These are phyloP conservation scores for Drusus annulatus DNA, from an alignment of 1,140 invertebrate species.

Conservation along the genomic window DNA sequence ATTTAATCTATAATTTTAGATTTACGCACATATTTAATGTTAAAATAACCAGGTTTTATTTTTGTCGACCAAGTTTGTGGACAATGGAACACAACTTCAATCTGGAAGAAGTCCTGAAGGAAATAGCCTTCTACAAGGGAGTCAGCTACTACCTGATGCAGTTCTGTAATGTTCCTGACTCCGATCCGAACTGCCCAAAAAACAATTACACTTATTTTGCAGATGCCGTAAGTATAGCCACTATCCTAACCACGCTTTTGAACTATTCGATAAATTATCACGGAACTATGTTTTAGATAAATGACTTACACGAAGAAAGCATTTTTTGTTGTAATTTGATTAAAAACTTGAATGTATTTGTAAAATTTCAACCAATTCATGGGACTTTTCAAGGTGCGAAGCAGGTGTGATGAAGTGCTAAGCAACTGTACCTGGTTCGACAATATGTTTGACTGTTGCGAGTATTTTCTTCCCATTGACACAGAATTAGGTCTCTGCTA, in stretches of 20 bases:
- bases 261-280: no score
- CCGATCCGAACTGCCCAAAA: conserved; percentile 71
- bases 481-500: conserved; percentile 79
- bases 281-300: no score
- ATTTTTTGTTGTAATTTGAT: no score
- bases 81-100: conserved; percentile 78
- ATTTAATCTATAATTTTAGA: no score
- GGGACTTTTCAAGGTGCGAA: conserved; percentile 68
- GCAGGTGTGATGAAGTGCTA: conserved; percentile 73
- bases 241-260: no score
- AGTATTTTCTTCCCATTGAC: conserved; percentile 75
- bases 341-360: no score
- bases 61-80: conserved; percentile 69
- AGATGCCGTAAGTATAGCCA: conserved; percentile 63
- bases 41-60: not conserved
- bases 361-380: no score
- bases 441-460: conserved; percentile 76
- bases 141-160: conserved; percentile 77
- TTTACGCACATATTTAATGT: not conserved
- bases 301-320: no score
- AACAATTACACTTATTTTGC: conserved; percentile 74
- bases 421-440: conserved; percentile 76
- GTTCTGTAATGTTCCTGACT: conserved; percentile 70
- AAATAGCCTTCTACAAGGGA: conserved; percentile 78
- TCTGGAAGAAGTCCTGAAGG: conserved; percentile 78